Percentiles rank a stretch among this genome's conserved stretches.
phyloP scores from a whole-genome alignment of 2,888 invertebrate genomes.

The Drosophila pseudotakahashii region DNA sequence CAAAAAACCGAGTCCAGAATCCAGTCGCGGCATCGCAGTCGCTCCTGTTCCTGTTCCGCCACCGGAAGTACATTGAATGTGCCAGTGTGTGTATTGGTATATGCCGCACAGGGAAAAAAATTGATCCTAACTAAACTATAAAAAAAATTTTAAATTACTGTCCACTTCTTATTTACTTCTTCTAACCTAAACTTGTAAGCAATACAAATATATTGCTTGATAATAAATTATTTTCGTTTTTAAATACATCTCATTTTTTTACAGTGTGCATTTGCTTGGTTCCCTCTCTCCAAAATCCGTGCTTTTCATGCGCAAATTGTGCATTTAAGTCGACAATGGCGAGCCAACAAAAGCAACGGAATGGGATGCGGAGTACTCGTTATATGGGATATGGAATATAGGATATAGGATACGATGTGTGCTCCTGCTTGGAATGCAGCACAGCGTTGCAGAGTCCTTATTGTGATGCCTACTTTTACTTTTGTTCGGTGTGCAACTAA shows the following conservation, averaged over 20 bases:
- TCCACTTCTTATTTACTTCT: too few species aligned
- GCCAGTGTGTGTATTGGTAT: constrained; percentile 25
- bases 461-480: constrained; percentile 62
- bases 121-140: background rate
- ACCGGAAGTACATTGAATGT: constrained; percentile 77
- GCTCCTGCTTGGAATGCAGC: constrained; percentile 25
- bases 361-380: constrained; percentile 42
- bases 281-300: constrained; percentile 20
- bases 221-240: too few species aligned
- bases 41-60: constrained; percentile 66
- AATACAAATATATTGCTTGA: too few species aligned
- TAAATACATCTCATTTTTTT: background rate
- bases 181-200: too few species aligned
- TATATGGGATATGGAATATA: constrained; percentile 23
- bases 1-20: constrained; percentile 47
- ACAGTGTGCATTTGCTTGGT: constrained; percentile 23
- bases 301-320: constrained; percentile 79
- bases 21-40: constrained; percentile 29
- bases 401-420: constrained; percentile 21
- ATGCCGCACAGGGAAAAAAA: constrained; percentile 5
- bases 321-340: constrained; percentile 77
- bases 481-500: constrained; percentile 44
- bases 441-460: constrained; percentile 22
- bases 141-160: too few species aligned
- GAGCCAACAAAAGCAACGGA: constrained; percentile 56